phyloP scores from a whole-genome alignment of 2,113 vertebrate species.

The Coracopsis vasa region DNA sequence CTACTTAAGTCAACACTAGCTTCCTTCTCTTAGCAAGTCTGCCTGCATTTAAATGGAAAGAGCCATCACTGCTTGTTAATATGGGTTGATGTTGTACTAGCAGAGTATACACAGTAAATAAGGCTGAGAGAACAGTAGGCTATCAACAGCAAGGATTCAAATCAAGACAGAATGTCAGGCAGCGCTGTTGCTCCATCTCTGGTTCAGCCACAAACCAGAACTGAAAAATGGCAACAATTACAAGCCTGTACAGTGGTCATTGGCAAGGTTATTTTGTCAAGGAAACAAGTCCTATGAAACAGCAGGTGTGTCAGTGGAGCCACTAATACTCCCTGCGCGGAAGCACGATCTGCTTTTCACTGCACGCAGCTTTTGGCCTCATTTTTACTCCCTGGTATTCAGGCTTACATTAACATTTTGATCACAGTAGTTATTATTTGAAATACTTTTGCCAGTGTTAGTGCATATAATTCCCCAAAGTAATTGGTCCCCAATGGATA shows the following conservation, averaged over 20 bases:
- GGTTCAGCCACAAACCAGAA: not conserved
- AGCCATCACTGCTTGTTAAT: not conserved
- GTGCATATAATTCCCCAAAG: not conserved
- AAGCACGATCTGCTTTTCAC: not conserved
- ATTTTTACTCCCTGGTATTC: not conserved
- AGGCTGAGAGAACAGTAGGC: not conserved
- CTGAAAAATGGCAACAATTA: not conserved
- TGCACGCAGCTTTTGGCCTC: not conserved
- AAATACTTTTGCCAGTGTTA: not conserved
- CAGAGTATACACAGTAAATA: not conserved
- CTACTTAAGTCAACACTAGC: not conserved
- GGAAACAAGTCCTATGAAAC: not conserved
- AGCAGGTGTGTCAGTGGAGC: not conserved
- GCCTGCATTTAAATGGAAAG: not conserved
- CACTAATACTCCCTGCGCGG: not conserved
- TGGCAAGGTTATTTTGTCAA: not conserved
- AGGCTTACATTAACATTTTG: not conserved
- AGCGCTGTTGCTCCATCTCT: not conserved
- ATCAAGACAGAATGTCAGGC: not conserved
- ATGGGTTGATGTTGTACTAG: not conserved
- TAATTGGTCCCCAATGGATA: not conserved
- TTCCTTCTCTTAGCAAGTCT: slow-evolving; percentile 3
- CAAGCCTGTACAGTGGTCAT: not conserved
- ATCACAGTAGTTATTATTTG: not conserved
- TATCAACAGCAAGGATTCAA: not conserved